Base-by-base conservation (phyloP, 2,797 vertebrate species). In the Acrocephalus scirpaceus region DNA sequence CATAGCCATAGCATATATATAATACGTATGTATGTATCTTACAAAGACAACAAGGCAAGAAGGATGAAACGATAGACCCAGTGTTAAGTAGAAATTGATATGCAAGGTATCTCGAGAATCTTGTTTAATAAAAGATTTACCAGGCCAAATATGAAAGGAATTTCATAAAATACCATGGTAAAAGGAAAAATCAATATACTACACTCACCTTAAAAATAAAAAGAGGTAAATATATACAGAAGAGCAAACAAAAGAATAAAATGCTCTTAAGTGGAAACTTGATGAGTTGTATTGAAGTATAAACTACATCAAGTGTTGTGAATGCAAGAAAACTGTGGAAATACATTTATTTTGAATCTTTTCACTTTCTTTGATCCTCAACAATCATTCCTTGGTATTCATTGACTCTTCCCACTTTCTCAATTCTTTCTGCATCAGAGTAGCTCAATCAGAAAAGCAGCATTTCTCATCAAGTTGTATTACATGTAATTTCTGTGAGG, bases 51-150 rank as follows among this genome's bases (percentile, higher is more conserved):
- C 9, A 67, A 23, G 16, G 26, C 18, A 72, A 72, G 38, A 83
- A 51, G 17, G 20, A 66, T 70, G 8, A 86, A 79, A 48, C 3
- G 1, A 70, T n/a, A 54, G 2, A 58, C 3, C 9, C 16, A 13
- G 69, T 64, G 72, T 80, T 74, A 66, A 66, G 9, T 58, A 62
- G 71, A 3, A 79, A 62, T 0, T 65, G 3, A 69, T 51, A 19
- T 7, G 15, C 5, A 25, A 2, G 11, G 4, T 14, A 80, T 29
- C 48, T 60, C 0, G 0, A 82, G 73, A 53, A 66, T n/a, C 27
- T 74, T 48, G 22, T 18, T 48, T 26, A 77, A 36, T 56, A 20
- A 20, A 77, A 74, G 40, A 66, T 58, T 45, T 56, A 64, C 11
- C 7, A 48, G 22, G 22, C 5, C 62, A 90, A 50, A 83, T 5